These are phyloP conservation scores for Ypsolopha scabrella DNA, from an alignment of 2,888 invertebrate species.

Conservation along the genomic window DNA sequence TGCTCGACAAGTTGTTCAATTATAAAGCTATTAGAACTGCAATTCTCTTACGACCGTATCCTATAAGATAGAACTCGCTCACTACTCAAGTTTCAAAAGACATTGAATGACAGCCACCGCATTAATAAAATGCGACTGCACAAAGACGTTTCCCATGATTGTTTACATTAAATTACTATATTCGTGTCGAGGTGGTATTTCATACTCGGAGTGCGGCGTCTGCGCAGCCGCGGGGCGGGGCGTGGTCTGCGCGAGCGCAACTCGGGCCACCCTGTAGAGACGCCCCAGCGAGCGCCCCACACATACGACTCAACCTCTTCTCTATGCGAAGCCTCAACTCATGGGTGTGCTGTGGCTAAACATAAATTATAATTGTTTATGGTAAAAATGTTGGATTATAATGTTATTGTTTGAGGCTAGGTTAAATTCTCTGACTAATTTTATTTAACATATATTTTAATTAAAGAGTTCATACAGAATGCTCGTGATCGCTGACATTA, in stretches of 20 bases:
- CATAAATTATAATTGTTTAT: background rate
- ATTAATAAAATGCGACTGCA: slow-evolving; percentile 23
- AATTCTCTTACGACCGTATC: too few species aligned
- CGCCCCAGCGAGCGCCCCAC: slow-evolving; percentile 26
- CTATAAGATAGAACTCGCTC: too few species aligned
- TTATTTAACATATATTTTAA: too few species aligned
- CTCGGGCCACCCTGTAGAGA: slow-evolving; percentile 54
- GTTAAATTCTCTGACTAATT: too few species aligned
- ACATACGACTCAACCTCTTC: slow-evolving; percentile 18
- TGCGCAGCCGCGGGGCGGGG: slow-evolving; percentile 42
- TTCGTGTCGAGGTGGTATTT: slow-evolving; percentile 43
- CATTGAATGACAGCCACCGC: background rate
- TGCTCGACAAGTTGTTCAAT: too few species aligned
- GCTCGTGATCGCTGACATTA: too few species aligned
- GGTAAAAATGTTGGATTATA: too few species aligned
- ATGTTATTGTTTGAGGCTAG: too few species aligned
- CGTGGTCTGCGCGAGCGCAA: slow-evolving; percentile 36
- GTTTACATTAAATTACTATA: slow-evolving; percentile 59
- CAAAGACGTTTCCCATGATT: slow-evolving; percentile 48
- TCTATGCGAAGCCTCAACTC: slow-evolving; percentile 11
- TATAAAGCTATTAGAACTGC: too few species aligned
- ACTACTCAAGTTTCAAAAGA: background rate
- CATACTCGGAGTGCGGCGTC: slow-evolving; percentile 21
- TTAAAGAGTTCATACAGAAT: too few species aligned
- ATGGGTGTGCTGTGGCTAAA: background rate